phyloP scores from a whole-genome alignment of 2,797 vertebrate genomes.

The Menidia menidia region DNA sequence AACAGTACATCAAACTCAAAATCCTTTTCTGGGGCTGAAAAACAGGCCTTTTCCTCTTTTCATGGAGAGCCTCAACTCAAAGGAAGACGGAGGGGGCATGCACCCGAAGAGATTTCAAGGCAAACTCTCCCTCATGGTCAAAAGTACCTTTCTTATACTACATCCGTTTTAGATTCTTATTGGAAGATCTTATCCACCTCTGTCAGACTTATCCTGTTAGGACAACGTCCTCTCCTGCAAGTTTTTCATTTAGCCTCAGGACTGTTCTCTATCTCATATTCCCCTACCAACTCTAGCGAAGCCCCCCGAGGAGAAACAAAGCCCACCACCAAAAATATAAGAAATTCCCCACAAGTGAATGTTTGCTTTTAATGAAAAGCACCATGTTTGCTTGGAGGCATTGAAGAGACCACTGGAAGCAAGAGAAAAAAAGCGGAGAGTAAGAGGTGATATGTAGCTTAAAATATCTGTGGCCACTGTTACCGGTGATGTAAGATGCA shows the following conservation, averaged over 20 bases:
- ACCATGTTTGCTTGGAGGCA: conserved; percentile 54
- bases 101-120: conserved; percentile 35
- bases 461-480: conserved; percentile 23
- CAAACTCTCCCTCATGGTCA: conserved; percentile 53
- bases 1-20: conserved; percentile 41
- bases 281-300: conserved; percentile 50
- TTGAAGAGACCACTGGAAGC: conserved; percentile 27
- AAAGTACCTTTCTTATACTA: conserved; percentile 33
- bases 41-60: conserved; percentile 30
- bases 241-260: conserved; percentile 62
- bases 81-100: conserved; percentile 32
- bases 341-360: conserved; percentile 51
- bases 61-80: conserved; percentile 9
- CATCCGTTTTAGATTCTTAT: conserved; percentile 48
- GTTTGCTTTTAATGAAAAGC: conserved; percentile 63
- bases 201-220: conserved; percentile 53
- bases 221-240: conserved; percentile 66
- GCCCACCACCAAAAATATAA: conserved; percentile 70
- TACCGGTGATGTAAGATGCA: conserved; percentile 21
- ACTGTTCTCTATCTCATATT: conserved; percentile 57
- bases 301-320: conserved; percentile 62
- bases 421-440: conserved; percentile 21
- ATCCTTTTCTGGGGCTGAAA: conserved; percentile 28
- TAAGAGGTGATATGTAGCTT: conserved; percentile 34
- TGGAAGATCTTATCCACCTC: conserved; percentile 49